Base-by-base conservation (phyloP, 2,888 invertebrate genomes). In the Limenitis camilla region DNA sequence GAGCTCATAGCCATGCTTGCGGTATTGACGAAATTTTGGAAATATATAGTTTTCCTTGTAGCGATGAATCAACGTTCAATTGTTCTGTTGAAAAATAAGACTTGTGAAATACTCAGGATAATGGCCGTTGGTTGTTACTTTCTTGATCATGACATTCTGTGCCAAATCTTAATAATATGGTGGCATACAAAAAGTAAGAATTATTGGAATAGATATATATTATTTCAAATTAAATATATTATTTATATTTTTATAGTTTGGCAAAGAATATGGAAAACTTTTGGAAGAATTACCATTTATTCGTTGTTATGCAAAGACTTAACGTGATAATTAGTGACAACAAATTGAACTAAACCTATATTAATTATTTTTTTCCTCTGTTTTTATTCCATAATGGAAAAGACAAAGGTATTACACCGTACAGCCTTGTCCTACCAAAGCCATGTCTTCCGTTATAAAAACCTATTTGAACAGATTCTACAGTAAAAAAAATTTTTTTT, bases 1-100 rank as follows among this genome's bases (percentile, higher is more conserved):
- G 57, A 91, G 93, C 36, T 93, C 94, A 89, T 94, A 94, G 91
- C 87, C 80, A 65, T 73, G 63, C 71, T 68, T 65, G 57, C 55
- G 50, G 49, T 51, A 58, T 53, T 56, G 53, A 53, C 19, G 56
- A 50, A 53, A 52, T 47, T 53, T 52, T 40, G 45, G 48, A 51
- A 53, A 53, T 53, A 40, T 51, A 49, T 27, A 27, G 48, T 50
- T 60, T 55, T 56, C 55, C 54, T 52, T 36, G 33, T 60, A 45
- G 36, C 52, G 56, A 61, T 55, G 55, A 57, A 56, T 63, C 59
- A 51, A 41, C 42, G 28, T 47, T 54, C 53, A 10, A 30, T 52
- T 49, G 46, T 51, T 47, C 40, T 45, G 39, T 40, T 45, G 33
- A 33, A 36, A 43, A 39, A 39, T 36, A 49, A 43, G 43, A 41